A percentile compares a stretch with the other conserved stretches of the same genome.
phyloP scores from a whole-genome alignment of 2,797 vertebrate species.

The Ispidina lecontei region DNA sequence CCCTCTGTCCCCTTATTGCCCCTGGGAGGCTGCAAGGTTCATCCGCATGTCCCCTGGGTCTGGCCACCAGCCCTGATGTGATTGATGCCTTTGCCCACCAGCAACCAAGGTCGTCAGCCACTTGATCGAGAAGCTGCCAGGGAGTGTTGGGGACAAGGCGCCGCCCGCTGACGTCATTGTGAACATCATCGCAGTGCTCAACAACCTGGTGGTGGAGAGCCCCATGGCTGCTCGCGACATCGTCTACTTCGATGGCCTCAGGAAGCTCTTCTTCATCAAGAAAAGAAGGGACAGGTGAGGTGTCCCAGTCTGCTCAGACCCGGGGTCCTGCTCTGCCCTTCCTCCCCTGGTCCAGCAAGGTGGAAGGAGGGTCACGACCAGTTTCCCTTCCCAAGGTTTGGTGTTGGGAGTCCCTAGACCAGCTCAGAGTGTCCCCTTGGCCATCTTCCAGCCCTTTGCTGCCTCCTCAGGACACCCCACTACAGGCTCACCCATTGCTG shows the following conservation, averaged over 20 bases:
- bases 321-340: not conserved
- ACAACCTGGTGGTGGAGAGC: slow-evolving; percentile 90
- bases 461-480: not conserved
- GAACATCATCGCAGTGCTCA: slow-evolving; percentile 91
- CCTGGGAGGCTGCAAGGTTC: not conserved
- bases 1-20: not conserved
- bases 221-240: slow-evolving; percentile 86
- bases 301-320: not conserved
- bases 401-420: not conserved
- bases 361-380: not conserved
- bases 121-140: slow-evolving; percentile 86
- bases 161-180: slow-evolving; percentile 85
- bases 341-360: accelerated
- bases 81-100: slow-evolving; percentile 35
- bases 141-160: slow-evolving; percentile 71
- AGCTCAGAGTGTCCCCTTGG: not conserved
- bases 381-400: not conserved
- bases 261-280: slow-evolving; percentile 87
- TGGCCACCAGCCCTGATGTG: not conserved
- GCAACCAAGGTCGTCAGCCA: slow-evolving; percentile 86
- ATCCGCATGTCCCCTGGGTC: accelerated
- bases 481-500: accelerated
- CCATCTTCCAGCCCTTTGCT: not conserved
- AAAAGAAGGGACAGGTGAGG: slow-evolving; percentile 79
- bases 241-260: slow-evolving; percentile 83